phyloP scores from a whole-genome alignment of 2,888 invertebrate genomes.

The Drosophila phalerata region DNA sequence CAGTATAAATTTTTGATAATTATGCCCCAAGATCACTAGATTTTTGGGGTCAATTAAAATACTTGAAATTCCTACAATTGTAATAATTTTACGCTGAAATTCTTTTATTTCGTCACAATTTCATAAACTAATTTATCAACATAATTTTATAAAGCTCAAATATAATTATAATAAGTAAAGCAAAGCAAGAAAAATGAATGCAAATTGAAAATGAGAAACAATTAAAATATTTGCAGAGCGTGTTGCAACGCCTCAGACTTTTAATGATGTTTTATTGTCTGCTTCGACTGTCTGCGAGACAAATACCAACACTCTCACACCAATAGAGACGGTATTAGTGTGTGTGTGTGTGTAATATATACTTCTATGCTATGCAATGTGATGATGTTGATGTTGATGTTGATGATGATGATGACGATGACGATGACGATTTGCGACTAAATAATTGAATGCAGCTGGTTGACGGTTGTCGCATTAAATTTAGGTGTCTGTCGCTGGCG shows the following conservation, averaged over 20 bases:
- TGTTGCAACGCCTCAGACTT: conserved; percentile 73
- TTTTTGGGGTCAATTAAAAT: neutral
- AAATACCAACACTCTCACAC: conserved; percentile 21
- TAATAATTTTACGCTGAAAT: neutral
- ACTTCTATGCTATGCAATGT: conserved; percentile 55
- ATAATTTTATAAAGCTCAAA: neutral
- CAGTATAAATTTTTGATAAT: neutral
- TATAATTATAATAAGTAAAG: conserved; percentile 17
- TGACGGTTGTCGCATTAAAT: conserved; percentile 82
- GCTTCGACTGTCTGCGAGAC: conserved; percentile 73
- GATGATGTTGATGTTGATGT: conserved; percentile 57
- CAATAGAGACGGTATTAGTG: neutral
- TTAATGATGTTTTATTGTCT: conserved; percentile 81
- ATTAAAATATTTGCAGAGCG: conserved; percentile 79
- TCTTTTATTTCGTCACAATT: conserved; percentile 3
- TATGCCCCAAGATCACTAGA: neutral
- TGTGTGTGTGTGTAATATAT: conserved; percentile 44
- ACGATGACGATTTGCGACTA: conserved; percentile 73
- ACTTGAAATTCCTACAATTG: neutral
- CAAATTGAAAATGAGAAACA: conserved; percentile 60
- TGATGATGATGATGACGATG: conserved; percentile 62
- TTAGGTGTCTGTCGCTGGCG: conserved; percentile 75
- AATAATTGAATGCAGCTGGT: conserved; percentile 84
- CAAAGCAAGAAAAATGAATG: conserved; percentile 11
- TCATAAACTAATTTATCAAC: conserved; percentile 1